Conservation (phyloP, 2,888 invertebrate genomes). For the Lordiphosa andalusiaca region DNA sequence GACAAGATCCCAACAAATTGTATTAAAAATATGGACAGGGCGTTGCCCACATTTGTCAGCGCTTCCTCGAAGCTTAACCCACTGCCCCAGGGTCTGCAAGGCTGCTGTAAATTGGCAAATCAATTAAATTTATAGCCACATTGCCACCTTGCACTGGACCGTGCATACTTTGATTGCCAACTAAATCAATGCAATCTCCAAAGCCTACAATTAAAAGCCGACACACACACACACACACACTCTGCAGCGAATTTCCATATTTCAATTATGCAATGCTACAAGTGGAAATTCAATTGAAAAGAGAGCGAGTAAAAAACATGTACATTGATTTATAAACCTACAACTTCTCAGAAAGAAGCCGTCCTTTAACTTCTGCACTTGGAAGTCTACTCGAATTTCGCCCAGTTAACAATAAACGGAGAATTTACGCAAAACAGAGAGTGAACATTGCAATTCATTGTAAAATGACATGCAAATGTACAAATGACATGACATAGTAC, state of each 20-base stretch:
- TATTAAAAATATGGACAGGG: slow-evolving; percentile 28
- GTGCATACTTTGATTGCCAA: slow-evolving; percentile 29
- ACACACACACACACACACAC: slow-evolving; percentile 6
- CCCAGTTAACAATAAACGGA: slow-evolving; percentile 37
- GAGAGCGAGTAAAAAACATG: slow-evolving; percentile 12
- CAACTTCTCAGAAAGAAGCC: slow-evolving; percentile 39
- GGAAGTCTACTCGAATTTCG: slow-evolving; percentile 54
- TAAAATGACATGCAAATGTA: slow-evolving; percentile 64
- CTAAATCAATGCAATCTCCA: slow-evolving; percentile 50
- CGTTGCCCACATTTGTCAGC: slow-evolving; percentile 66
- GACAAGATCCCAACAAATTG: slow-evolving; percentile 22
- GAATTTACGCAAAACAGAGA: slow-evolving; percentile 21
- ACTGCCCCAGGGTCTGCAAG: slow-evolving; percentile 30
- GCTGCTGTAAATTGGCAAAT: slow-evolving; percentile 58
- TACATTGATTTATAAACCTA: slow-evolving; percentile 37
- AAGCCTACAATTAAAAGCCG: slow-evolving; percentile 51
- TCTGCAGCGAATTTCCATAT: slow-evolving; percentile 54
- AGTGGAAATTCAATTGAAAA: slow-evolving; percentile 16
- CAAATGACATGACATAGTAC: slow-evolving; percentile 59
- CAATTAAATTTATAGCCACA: slow-evolving; percentile 67
- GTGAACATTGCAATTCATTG: slow-evolving; percentile 47
- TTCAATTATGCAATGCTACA: slow-evolving; percentile 53
- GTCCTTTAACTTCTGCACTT: slow-evolving; percentile 25
- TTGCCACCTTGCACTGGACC: slow-evolving; percentile 54
- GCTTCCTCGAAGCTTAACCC: slow-evolving; percentile 38